phyloP scores from a whole-genome alignment of 2,797 vertebrate species.

The Notolabrus celidotus region DNA sequence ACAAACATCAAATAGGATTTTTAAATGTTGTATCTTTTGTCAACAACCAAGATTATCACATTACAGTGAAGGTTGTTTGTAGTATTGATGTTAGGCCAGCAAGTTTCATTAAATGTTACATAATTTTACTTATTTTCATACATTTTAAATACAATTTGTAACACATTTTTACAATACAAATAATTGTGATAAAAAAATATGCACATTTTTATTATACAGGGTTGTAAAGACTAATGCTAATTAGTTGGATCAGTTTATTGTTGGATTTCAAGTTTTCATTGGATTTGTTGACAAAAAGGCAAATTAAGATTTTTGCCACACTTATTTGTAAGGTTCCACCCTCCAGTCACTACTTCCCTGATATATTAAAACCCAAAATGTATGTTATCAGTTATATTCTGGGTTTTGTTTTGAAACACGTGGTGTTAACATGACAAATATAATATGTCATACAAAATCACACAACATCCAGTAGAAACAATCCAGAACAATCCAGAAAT shows the following conservation, averaged over 20 bases:
- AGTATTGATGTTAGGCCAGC: no score
- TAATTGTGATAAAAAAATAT: neutral
- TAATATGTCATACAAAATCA: constrained; percentile 18
- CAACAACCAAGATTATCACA: no score
- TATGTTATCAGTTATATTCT: neutral
- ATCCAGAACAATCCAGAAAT: constrained; percentile 19
- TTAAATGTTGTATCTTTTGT: no score
- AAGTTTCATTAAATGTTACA: no score
- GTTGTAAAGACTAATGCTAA: no score
- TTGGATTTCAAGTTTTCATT: neutral
- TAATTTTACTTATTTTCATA: no score
- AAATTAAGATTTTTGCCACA: neutral
- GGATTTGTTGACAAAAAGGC: constrained; percentile 4
- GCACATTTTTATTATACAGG: neutral
- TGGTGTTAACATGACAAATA: constrained; percentile 17
- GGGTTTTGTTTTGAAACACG: constrained; percentile 19
- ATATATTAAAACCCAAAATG: no score
- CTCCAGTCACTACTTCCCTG: neutral
- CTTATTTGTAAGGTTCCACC: no score
- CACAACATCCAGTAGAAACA: constrained; percentile 15
- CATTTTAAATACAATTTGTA: no score
- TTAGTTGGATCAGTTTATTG: neutral
- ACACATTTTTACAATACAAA: no score
- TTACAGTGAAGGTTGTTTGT: no score
- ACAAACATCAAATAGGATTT: no score